Base-by-base conservation (phyloP, 2,888 invertebrate genomes). In the Eupsilia transversa region DNA sequence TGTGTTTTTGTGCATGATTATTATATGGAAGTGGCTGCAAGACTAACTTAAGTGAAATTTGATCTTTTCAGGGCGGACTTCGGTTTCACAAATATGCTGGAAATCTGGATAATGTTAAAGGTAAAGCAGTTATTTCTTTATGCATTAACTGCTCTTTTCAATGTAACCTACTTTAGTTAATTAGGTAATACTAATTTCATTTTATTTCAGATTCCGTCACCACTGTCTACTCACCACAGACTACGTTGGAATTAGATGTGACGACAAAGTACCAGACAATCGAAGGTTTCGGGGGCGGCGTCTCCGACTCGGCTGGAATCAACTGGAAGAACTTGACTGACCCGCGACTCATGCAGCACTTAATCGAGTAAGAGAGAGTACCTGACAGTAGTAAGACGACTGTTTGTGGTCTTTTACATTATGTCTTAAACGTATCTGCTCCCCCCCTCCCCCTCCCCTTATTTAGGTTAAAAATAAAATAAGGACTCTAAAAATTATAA, bases 221-320 rank as follows among this genome's bases (percentile, higher is more conserved):
- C 35, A 69, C 14, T 12, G 30, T 17, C 35, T 54, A 23, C 46
- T 46, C 46, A 2, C 43, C 5, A 74, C 12, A 5, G 23, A 79
- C 17, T 33, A 77, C 64, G 20, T 57, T 89, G 12, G 65, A 63
- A 6, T 12, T 90, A 70, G 81, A 89, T n/a, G 84, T 86, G 7
- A 63, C 60, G 5, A 84, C 52, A 3, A 73, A 64, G 23, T 97
- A 95, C 86, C 98, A 98, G 92, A 96, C 90, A 7, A 97, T 99
- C 14, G 86, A 97, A 41, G 99, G 99, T 0, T 99, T 98, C 91
- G 99, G 99, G 0, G 98, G 98, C 4, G 98, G 98, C 0, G 98
- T 98, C 84, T 98, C 98, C 0, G 97, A 97, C 78, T 90, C 97
- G 0, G 96, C 96, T 0, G 97, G 97, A 1, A 97, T 98, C 35